Evolutionary conservation across 1,140 invertebrate genomes (phyloP).

Genomic region (Hestina assimilis): DNA sequence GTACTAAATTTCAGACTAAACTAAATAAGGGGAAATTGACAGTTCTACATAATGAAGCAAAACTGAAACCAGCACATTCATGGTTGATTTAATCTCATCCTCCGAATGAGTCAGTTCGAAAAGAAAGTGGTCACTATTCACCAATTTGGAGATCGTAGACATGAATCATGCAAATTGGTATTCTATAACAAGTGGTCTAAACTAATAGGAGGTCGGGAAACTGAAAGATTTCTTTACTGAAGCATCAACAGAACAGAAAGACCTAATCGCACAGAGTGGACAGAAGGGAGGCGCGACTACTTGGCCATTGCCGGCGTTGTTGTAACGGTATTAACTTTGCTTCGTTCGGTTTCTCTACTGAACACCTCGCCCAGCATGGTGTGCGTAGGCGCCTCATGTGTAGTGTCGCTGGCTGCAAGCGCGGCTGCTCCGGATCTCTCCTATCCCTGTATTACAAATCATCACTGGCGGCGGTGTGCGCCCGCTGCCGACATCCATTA

Average conservation of each 20-base stretch:
- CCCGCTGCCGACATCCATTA: conserved; percentile 22
- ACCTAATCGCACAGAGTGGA: conserved; percentile 74
- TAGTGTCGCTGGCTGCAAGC: conserved; percentile 60
- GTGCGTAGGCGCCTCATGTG: conserved; percentile 85
- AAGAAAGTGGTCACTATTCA: conserved; percentile 8
- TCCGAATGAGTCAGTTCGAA: conserved; percentile 22
- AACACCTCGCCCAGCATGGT: conserved; percentile 86
- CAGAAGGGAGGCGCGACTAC: conserved; percentile 75
- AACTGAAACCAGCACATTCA: conserved; percentile 32
- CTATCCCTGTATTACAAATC: conserved; percentile 72
- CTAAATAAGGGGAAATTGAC: conserved; percentile 29
- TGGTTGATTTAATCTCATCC: conserved; percentile 34
- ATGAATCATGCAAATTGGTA: conserved; percentile 32
- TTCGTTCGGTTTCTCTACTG: conserved; percentile 73
- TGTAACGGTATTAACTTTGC: conserved; percentile 77
- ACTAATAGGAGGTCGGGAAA: conserved; percentile 62
- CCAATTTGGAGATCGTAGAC: conserved; percentile 31
- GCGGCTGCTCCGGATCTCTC: conserved; percentile 60
- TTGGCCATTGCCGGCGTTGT: conserved; percentile 71
- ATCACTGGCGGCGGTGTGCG: conserved; percentile 62
- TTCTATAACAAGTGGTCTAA: conserved; percentile 40
- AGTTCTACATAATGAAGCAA: conserved; percentile 49
- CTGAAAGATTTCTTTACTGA: conserved; percentile 50
- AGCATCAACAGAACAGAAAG: conserved; percentile 74
- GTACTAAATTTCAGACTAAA: conserved; percentile 34